phyloP scores from a whole-genome alignment of 2,113 vertebrate genomes.

The Esox niger region DNA sequence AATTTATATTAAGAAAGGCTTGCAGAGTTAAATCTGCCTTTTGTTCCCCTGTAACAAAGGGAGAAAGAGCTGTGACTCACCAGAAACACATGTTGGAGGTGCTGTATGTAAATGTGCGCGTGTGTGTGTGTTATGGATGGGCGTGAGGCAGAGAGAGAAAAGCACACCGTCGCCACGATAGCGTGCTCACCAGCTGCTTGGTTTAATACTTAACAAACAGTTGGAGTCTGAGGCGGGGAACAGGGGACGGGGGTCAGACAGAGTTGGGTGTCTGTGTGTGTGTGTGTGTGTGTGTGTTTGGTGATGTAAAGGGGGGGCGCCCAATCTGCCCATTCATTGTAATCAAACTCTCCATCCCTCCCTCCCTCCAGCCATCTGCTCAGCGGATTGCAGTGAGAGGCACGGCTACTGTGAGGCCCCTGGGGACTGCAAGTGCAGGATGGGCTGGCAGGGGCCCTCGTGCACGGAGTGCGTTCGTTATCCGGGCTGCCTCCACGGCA shows the following conservation, averaged over 20 bases:
- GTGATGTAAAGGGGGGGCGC: slow-evolving; percentile 20
- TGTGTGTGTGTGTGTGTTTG: slow-evolving; percentile 4
- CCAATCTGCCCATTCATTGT: neutral
- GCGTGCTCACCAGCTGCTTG: slow-evolving; percentile 73
- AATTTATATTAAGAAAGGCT: neutral
- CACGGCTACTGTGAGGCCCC: slow-evolving; percentile 87
- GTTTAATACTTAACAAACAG: slow-evolving; percentile 67
- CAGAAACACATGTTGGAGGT: slow-evolving; percentile 7
- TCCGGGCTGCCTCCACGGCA: slow-evolving; percentile 81
- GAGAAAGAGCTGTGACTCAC: neutral
- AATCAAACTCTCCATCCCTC: neutral
- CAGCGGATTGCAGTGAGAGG: slow-evolving; percentile 77
- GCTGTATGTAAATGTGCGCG: neutral
- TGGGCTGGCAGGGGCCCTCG: slow-evolving; percentile 86
- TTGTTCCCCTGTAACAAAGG: slow-evolving; percentile 7
- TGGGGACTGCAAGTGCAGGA: slow-evolving; percentile 81
- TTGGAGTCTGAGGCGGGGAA: slow-evolving; percentile 15
- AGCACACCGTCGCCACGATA: slow-evolving; percentile 40
- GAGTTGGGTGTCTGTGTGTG: neutral
- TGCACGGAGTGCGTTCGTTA: slow-evolving; percentile 80
- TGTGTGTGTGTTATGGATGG: neutral
- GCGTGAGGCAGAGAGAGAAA: neutral
- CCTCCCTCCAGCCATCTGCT: slow-evolving; percentile 73
- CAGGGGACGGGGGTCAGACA: neutral
- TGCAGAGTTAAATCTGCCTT: neutral